Evolutionary conservation across 2,113 vertebrate genomes (phyloP).

Genomic region (Leptosomus discolor): DNA sequence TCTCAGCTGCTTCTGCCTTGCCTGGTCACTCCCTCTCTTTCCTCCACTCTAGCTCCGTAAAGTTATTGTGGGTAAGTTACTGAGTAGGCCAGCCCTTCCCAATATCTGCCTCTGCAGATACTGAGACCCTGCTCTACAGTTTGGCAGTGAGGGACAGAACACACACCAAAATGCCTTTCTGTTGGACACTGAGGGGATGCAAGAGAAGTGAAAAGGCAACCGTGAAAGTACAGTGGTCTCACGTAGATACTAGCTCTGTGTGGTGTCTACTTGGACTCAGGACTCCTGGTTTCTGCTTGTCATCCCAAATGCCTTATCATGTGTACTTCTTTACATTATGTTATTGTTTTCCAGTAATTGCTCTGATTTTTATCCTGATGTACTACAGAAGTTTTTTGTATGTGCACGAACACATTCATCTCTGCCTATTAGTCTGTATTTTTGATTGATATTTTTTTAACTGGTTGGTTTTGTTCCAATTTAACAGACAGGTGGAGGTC

Average conservation of each 20-base stretch:
- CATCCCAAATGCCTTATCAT: neutral
- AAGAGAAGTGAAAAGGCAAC: neutral
- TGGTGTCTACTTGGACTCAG: neutral
- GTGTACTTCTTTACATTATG: neutral
- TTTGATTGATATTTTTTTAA: neutral
- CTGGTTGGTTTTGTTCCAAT: neutral
- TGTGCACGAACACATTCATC: neutral
- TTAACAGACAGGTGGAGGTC: neutral
- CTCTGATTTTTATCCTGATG: neutral
- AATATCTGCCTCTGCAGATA: neutral
- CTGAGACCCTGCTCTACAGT: neutral
- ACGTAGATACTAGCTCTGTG: accelerated
- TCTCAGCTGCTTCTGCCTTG: neutral
- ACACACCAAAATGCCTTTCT: neutral
- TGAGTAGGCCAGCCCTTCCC: neutral
- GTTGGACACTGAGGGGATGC: neutral
- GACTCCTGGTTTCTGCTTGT: neutral
- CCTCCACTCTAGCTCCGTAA: neutral
- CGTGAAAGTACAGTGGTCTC: neutral
- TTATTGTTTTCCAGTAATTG: neutral
- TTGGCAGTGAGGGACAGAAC: neutral
- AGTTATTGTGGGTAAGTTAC: neutral
- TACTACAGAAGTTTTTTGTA: neutral
- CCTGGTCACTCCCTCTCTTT: neutral
- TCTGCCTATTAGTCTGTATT: neutral